phyloP scores from a whole-genome alignment of 2,797 vertebrate genomes.

The Mycteria americana region DNA sequence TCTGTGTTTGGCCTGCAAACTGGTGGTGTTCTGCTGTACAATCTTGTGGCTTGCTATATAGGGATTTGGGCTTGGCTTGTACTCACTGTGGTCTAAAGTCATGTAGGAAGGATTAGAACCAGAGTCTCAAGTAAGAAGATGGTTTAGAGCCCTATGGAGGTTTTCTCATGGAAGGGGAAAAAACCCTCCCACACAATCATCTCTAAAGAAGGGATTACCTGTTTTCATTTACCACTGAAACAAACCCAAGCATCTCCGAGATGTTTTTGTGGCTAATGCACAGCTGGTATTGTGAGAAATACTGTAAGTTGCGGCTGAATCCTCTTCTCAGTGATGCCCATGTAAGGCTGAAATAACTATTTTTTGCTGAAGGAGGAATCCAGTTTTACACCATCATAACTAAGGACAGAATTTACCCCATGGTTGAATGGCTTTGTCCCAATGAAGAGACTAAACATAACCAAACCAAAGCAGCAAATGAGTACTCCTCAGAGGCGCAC shows the following conservation, averaged over 20 bases:
- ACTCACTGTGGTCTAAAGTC: conserved; percentile 42
- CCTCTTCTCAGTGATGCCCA: not conserved
- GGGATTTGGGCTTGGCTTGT: conserved; percentile 55
- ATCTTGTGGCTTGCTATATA: conserved; percentile 56
- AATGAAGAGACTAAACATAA: not conserved
- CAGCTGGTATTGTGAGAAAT: not conserved
- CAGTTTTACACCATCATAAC: not conserved
- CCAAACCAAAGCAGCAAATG: not conserved
- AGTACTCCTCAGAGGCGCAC: not conserved
- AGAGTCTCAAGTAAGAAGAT: not conserved
- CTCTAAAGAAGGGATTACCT: conserved; percentile 30
- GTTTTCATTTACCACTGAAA: conserved; percentile 22
- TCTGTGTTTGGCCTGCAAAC: not conserved
- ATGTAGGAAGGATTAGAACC: conserved; percentile 26
- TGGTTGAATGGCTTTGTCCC: not conserved
- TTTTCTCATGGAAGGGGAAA: not conserved
- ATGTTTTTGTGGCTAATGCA: conserved; percentile 18
- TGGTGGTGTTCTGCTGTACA: conserved; percentile 24
- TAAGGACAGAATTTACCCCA: not conserved
- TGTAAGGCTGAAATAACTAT: not conserved
- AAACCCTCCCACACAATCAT: not conserved
- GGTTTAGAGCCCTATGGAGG: not conserved
- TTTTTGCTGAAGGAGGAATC: not conserved
- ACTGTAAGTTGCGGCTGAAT: not conserved
- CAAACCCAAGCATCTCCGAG: not conserved